Conservation (phyloP, 2,797 vertebrate species). For the Carapus acus region DNA sequence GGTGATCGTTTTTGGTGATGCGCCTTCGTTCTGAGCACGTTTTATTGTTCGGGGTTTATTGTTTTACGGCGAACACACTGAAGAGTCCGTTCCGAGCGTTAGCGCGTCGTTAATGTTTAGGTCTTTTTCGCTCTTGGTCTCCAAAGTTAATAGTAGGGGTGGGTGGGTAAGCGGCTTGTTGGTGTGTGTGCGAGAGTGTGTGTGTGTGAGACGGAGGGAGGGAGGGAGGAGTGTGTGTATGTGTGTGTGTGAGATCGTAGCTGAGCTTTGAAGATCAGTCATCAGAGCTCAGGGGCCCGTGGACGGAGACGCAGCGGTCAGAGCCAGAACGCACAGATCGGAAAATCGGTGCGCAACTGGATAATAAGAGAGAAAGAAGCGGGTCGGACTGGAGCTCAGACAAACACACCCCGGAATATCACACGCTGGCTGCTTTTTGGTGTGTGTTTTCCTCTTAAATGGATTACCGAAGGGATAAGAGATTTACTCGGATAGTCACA, state of each 20-base stretch:
- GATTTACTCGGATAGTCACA: constrained; percentile 51
- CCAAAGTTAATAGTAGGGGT: constrained; percentile 66
- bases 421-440: constrained; percentile 40
- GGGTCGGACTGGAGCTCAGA: constrained; percentile 48
- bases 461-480: constrained; percentile 68
- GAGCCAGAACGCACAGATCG: constrained; percentile 60
- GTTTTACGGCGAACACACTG: constrained; percentile 30
- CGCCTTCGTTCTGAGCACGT: too few relatives aligned
- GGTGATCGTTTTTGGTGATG: too few relatives aligned
- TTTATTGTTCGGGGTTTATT: background rate
- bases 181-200: constrained; percentile 25
- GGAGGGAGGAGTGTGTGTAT: constrained; percentile 55
- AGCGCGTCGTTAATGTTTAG: constrained; percentile 55
- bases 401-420: constrained; percentile 58
- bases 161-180: constrained; percentile 43
- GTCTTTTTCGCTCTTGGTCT: constrained; percentile 47
- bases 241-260: constrained; percentile 48
- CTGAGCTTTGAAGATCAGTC: constrained; percentile 77
- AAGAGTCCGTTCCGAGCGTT: constrained; percentile 14
- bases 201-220: constrained; percentile 26
- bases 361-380: constrained; percentile 44
- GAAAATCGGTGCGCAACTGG: constrained; percentile 60
- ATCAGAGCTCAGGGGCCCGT: constrained; percentile 66
- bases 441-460: constrained; percentile 54
- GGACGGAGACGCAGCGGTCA: constrained; percentile 54